Conservation (phyloP, 2,113 vertebrate species). For the Peromyscus polionotus region DNA sequence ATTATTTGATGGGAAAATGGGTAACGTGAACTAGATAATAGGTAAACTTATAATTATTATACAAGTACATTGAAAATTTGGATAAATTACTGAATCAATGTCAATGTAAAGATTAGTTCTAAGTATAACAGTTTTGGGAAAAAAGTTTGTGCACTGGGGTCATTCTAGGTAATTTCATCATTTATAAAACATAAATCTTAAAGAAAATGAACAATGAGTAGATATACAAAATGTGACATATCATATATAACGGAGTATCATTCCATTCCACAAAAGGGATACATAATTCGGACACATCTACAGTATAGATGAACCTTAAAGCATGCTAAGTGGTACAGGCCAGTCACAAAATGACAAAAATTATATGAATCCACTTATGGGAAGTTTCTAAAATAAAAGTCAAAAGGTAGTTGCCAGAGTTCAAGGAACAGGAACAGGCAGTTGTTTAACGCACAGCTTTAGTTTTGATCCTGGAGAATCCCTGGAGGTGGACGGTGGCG, state of each 20-base stretch:
- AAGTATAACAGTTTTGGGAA: conserved; percentile 26
- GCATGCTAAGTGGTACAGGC: not conserved
- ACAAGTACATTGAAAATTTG: not conserved
- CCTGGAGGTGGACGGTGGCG: not conserved
- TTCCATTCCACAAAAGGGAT: not conserved
- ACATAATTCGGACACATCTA: not conserved
- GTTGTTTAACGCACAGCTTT: not conserved
- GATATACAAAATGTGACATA: not conserved
- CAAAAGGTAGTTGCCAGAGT: not conserved
- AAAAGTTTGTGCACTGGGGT: not conserved
- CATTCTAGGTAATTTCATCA: not conserved
- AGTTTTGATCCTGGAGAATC: not conserved
- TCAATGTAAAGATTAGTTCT: not conserved
- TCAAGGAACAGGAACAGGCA: not conserved
- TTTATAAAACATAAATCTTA: not conserved
- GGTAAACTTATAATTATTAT: not conserved
- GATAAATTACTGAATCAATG: not conserved
- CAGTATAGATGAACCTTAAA: not conserved
- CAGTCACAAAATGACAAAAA: not conserved
- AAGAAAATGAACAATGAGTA: not conserved
- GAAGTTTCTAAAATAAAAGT: not conserved
- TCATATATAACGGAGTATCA: not conserved
- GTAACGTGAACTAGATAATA: not conserved
- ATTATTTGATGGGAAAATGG: not conserved
- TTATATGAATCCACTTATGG: not conserved